Percentiles rank a stretch among this genome's conserved stretches.
Evolutionary conservation across 2,113 vertebrate species (phyloP).

Genomic region (Hiodon tergisus): DNA sequence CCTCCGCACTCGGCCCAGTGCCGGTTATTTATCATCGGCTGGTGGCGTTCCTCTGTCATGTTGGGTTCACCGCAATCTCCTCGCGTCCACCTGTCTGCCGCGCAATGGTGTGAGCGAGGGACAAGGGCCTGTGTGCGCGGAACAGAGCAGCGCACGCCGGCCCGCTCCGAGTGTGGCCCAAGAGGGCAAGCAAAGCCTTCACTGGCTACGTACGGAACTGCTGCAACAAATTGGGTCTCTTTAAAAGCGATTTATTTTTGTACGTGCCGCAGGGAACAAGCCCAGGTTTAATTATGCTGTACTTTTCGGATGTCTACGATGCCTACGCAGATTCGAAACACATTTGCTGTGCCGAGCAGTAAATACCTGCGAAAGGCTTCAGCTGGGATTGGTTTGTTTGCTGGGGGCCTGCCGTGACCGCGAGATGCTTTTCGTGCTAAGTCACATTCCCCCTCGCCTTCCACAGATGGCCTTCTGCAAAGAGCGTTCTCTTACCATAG

Average conservation of each 20-base stretch:
- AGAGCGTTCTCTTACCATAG: constrained; percentile 45
- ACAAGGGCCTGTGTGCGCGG: too few species aligned
- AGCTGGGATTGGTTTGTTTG: constrained; percentile 68
- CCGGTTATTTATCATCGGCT: too few species aligned
- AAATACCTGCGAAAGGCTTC: constrained; percentile 52
- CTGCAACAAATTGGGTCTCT: not conserved
- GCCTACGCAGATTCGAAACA: constrained; percentile 14
- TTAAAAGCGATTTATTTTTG: constrained; percentile 6
- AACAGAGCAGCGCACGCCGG: too few species aligned
- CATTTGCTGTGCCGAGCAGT: constrained; percentile 6
- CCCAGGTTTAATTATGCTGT: constrained; percentile 8
- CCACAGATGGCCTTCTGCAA: constrained; percentile 48
- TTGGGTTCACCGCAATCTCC: too few species aligned
- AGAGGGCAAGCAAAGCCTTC: not conserved
- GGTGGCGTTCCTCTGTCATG: too few species aligned
- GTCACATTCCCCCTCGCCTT: constrained; percentile 43
- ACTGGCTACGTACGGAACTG: not conserved
- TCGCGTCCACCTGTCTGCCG: too few species aligned
- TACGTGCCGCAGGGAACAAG: constrained; percentile 4
- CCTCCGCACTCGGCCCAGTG: too few species aligned
- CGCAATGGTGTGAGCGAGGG: too few species aligned
- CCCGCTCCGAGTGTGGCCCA: not conserved
- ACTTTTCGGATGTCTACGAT: not conserved
- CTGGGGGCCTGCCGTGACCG: constrained; percentile 62
- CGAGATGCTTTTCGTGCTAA: constrained; percentile 58